A percentile compares a stretch with the other conserved stretches of the same genome.
phyloP scores from a whole-genome alignment of 2,113 vertebrate genomes.

The Dipodomys merriami region DNA sequence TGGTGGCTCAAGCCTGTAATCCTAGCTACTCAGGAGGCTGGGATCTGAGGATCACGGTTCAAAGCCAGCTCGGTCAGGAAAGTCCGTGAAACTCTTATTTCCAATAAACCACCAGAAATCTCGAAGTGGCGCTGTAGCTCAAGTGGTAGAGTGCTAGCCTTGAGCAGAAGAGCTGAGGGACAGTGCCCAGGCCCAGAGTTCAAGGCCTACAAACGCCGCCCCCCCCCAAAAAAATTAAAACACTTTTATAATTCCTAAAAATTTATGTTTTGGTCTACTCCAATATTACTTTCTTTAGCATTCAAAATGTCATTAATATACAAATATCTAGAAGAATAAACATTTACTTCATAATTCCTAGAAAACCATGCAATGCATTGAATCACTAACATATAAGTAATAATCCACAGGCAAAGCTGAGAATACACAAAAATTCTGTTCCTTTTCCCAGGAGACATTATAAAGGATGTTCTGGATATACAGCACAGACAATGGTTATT shows the following conservation, averaged over 20 bases:
- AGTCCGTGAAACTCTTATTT: too few species aligned
- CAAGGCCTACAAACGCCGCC: too few species aligned
- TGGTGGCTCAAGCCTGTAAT: too few species aligned
- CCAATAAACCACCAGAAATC: too few species aligned
- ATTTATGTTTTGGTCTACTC: not conserved
- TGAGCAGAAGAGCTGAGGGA: too few species aligned
- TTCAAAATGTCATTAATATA: conserved; percentile 42
- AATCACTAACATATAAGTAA: not conserved
- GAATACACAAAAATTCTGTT: not conserved
- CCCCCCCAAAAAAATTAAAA: not conserved
- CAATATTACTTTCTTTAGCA: not conserved
- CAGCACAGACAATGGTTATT: not conserved
- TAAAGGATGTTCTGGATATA: not conserved
- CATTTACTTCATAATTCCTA: not conserved
- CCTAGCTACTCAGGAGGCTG: too few species aligned
- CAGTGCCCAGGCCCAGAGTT: too few species aligned
- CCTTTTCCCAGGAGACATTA: not conserved
- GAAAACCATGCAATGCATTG: not conserved
- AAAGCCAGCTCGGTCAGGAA: too few species aligned
- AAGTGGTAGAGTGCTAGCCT: too few species aligned
- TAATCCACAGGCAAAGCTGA: fast-evolving
- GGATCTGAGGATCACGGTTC: too few species aligned
- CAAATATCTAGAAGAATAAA: not conserved
- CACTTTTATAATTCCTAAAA: not conserved
- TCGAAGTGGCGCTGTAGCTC: too few species aligned